Base-by-base conservation (phyloP, 64 coral and sea anemone genomes). In the Dendrophyllia cribrosa region DNA sequence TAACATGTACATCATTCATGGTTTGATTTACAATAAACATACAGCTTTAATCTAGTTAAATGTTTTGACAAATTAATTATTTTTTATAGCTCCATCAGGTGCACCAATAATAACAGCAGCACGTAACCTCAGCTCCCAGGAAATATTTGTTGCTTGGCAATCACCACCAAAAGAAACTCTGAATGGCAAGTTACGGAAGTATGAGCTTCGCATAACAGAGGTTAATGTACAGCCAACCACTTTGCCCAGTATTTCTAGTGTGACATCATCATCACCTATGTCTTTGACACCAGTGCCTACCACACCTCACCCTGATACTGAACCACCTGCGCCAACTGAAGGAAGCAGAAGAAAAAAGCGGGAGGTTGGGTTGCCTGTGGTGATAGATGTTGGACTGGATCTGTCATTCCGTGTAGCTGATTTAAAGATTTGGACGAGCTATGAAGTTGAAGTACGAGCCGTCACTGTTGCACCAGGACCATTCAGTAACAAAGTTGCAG, bases 121-220 rank as follows among this genome's bases (percentile, higher is more conserved):
- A 14, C 4, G 52, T 6, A 67, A 17, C 20, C 24, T 55, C 5
- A 92, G 80, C 80, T 85, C 90, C 43, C 58, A 55, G 20, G 70
- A 58, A 59, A 85, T 92, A 52, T 26, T 51, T 19, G n/a, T 92
- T 22, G 58, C 90, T 5, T 92, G 90, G 90, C 5, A 72, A 43
- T 51, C 90, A 34, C 90, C 90, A 12, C 79, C 90, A n/a, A 10
- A 34, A 43, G 79, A n/a, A 43, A 92, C 90, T 16, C 56, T 85
- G 19, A 64, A 92, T 75, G 90, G 90, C 24, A 72, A 51, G 7
- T 59, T 92, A 23, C 75, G 62, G 5, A 48, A 75, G 20, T 92
- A 86, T 17, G 43, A 92, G 52, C 51, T 92, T 12, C 44, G 45
- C 5, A 45, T 86, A 51, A 67, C 9, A 55, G 82, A 76, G 59